phyloP scores from a whole-genome alignment of 2,797 vertebrate species.

The Phoebastria nigripes region DNA sequence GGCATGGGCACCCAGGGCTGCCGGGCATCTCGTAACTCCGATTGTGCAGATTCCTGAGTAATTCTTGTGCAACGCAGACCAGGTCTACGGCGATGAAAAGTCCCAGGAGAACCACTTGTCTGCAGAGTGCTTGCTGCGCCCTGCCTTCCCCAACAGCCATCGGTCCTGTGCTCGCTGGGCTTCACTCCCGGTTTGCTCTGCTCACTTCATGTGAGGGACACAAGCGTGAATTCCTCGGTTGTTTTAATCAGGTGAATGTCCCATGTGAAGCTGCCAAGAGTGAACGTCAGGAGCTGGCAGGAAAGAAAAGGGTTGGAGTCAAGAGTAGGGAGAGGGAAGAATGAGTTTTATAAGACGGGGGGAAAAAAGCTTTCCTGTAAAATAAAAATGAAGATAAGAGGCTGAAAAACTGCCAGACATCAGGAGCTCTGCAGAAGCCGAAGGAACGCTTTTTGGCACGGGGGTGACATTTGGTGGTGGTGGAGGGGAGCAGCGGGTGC shows the following conservation, averaged over 20 bases:
- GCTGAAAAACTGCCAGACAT: neutral
- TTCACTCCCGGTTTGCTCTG: neutral
- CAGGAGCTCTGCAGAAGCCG: neutral
- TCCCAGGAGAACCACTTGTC: neutral
- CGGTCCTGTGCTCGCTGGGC: neutral
- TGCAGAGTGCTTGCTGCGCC: neutral
- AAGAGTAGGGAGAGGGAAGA: neutral
- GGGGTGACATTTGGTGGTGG: neutral
- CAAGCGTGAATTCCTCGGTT: fast-evolving
- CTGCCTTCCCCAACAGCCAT: neutral
- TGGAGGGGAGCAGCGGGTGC: neutral
- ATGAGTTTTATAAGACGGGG: neutral
- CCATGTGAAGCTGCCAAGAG: neutral
- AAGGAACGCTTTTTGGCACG: neutral
- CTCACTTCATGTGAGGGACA: neutral
- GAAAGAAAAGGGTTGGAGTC: neutral
- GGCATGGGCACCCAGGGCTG: neutral
- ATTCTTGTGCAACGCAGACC: neutral
- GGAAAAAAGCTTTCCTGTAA: neutral
- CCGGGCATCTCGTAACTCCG: fast-evolving
- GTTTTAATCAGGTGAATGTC: neutral
- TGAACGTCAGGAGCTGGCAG: neutral
- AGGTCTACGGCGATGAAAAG: neutral
- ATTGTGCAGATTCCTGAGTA: neutral
- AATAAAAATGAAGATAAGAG: neutral